These are phyloP conservation scores for Drosophila ohnishii DNA, from an alignment of 1,140 invertebrate genomes.

Conservation along the genomic window DNA sequence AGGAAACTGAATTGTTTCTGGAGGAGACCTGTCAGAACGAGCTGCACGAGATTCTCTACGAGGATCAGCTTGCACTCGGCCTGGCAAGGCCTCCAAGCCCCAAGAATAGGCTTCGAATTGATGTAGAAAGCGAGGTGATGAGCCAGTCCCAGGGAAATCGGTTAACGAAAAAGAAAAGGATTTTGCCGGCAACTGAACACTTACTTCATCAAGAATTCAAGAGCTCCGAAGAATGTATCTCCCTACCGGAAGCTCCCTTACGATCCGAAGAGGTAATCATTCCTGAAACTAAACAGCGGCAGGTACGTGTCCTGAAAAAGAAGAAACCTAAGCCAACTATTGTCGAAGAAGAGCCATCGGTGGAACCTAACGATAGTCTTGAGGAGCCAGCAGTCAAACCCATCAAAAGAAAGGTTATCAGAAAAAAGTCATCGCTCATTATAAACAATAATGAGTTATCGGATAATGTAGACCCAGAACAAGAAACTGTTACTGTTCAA, in stretches of 20 bases:
- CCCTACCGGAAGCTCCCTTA: background rate
- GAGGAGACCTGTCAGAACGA: constrained; percentile 23
- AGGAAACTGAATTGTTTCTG: constrained; percentile 55
- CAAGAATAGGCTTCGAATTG: background rate
- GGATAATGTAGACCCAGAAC: background rate
- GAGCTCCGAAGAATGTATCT: constrained; percentile 15
- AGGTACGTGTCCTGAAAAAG: constrained; percentile 16
- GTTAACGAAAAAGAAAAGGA: background rate
- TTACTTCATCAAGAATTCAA: background rate
- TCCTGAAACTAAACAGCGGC: background rate
- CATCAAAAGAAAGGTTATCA: constrained; percentile 18
- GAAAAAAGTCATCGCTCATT: constrained; percentile 4
- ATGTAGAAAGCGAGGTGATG: background rate
- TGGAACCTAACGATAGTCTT: background rate
- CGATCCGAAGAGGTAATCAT: background rate
- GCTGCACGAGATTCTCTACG: constrained; percentile 3
- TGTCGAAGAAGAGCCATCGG: background rate
- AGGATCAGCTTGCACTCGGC: constrained; percentile 16
- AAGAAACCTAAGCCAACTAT: constrained; percentile 9
- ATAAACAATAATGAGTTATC: background rate
- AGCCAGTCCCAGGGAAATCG: background rate
- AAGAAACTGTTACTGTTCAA: background rate
- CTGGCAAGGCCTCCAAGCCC: background rate
- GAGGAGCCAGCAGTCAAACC: background rate
- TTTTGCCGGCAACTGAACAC: background rate